Percentiles rank a stretch among this genome's conserved stretches.
Conservation (phyloP, 2,888 invertebrate species). For the Prosapia bicincta region DNA sequence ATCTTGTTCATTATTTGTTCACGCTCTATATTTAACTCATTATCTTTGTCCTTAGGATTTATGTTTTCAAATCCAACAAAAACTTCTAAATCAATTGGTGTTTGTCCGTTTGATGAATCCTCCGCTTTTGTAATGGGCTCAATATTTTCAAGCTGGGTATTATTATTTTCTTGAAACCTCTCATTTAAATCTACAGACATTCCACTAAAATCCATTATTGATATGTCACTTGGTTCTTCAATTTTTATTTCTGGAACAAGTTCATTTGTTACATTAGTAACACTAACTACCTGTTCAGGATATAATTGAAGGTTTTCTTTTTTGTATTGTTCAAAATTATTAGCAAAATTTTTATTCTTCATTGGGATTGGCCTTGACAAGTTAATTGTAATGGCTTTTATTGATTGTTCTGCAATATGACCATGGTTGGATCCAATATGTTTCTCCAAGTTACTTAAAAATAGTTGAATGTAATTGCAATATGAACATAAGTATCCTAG, state of each 20-base stretch:
- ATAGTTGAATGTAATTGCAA: constrained; percentile 71
- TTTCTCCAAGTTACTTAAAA: constrained; percentile 55
- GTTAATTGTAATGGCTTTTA: background rate
- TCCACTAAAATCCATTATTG: background rate
- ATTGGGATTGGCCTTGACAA: background rate
- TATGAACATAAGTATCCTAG: constrained; percentile 62
- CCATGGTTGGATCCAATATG: constrained; percentile 46
- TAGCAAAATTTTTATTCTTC: background rate
- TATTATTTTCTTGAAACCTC: no score
- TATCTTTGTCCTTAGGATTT: background rate
- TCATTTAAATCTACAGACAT: no score
- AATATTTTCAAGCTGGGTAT: no score
- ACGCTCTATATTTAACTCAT: background rate
- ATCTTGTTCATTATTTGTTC: background rate
- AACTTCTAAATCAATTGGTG: background rate
- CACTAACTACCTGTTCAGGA: background rate
- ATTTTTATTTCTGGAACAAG: background rate
- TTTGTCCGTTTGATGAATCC: background rate
- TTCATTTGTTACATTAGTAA: background rate
- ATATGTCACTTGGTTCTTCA: background rate
- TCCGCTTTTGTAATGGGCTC: background rate
- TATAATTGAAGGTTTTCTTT: background rate
- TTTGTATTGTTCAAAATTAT: background rate
- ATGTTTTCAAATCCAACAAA: background rate
- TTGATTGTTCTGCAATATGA: background rate